A percentile compares a stretch with the other conserved stretches of the same genome.
phyloP scores from a whole-genome alignment of 2,888 invertebrate species.

The Ennomos fuscantarius region DNA sequence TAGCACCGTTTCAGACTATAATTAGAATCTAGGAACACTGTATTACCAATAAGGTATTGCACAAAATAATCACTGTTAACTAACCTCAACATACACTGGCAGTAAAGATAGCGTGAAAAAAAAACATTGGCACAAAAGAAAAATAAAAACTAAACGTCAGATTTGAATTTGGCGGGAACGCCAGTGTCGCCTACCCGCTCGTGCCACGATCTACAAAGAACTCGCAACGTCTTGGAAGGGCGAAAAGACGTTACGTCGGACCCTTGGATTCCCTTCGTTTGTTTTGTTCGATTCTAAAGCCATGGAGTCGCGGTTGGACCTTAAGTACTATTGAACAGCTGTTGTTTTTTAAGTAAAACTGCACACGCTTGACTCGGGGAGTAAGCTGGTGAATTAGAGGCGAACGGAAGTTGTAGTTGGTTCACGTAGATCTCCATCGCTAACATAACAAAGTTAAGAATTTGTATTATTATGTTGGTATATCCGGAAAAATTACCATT shows the following conservation, averaged over 20 bases:
- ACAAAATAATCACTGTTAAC: constrained; percentile 32
- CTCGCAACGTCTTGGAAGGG: constrained; percentile 71
- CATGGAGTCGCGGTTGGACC: constrained; percentile 52
- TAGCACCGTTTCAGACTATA: constrained; percentile 34
- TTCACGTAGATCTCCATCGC: too few species aligned
- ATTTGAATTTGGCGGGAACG: constrained; percentile 60
- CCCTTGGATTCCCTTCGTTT: constrained; percentile 76
- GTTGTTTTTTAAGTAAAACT: constrained; percentile 24
- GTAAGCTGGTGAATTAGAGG: too few species aligned
- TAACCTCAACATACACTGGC: constrained; percentile 1
- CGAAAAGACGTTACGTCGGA: constrained; percentile 79
- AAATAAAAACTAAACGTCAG: constrained; percentile 18
- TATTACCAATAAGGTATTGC: constrained; percentile 45
- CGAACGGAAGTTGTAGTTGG: too few species aligned
- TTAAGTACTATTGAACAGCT: constrained; percentile 36
- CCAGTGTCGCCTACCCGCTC: constrained; percentile 67
- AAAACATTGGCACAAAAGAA: constrained; percentile 19
- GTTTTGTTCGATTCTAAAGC: constrained; percentile 49
- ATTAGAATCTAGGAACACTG: constrained; percentile 3
- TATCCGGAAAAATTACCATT: too few species aligned
- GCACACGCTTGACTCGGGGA: too few species aligned
- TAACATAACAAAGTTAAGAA: too few species aligned
- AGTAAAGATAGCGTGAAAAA: background rate
- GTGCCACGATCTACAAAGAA: constrained; percentile 77
- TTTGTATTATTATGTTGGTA: too few species aligned